Base-by-base conservation (phyloP, 2,888 invertebrate species). In the Eulithis testata region DNA sequence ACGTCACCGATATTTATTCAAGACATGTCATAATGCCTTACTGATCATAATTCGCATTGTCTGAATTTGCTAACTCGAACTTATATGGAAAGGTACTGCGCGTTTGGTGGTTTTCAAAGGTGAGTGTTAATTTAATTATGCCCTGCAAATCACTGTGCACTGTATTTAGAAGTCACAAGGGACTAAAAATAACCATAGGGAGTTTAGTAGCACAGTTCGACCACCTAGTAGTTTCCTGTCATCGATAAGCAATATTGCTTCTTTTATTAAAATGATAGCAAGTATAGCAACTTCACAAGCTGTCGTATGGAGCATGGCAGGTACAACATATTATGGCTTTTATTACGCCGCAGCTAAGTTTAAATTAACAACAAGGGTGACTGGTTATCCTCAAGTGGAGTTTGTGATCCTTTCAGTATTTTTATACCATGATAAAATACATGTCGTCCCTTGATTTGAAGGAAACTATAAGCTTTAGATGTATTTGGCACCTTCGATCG, bases 1-100 rank as follows among this genome's bases (percentile, higher is more conserved):
- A 73, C 73, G 74, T 73, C 72, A 71, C 49, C 55, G 60, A 62
- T 62, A 57, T 60, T 21, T 47, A 60, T 62, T 57, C 56, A 68
- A 21, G 21, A 49, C 47, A 21, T 63, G 50, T 60, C 56, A 58
- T 59, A 59, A 44, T 51, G 53, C 37, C 55, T 45, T 47, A 64
- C 51, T 58, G 47, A 56, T 68, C 52, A 52, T 54, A 51, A 14
- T 60, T 67, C 47, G 65, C 63, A 59, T 51, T 63, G 54, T 47
- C 14, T 40, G 31, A 44, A 53, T 47, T 40, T 57, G 52, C 9
- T 52, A 40, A 11, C 44, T 31, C 9, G 14, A 12, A 45, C 36
- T 2, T 40, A 53, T 11, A 9, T 47, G n/a, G 9, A 40, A 11
- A 40, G 40, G 40, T 40, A 8, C 40, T 40, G 47, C 47, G 21